Percentiles rank a stretch among this genome's conserved stretches.
Conservation (phyloP, 2,113 vertebrate genomes). For the Urocitellus parryii region DNA sequence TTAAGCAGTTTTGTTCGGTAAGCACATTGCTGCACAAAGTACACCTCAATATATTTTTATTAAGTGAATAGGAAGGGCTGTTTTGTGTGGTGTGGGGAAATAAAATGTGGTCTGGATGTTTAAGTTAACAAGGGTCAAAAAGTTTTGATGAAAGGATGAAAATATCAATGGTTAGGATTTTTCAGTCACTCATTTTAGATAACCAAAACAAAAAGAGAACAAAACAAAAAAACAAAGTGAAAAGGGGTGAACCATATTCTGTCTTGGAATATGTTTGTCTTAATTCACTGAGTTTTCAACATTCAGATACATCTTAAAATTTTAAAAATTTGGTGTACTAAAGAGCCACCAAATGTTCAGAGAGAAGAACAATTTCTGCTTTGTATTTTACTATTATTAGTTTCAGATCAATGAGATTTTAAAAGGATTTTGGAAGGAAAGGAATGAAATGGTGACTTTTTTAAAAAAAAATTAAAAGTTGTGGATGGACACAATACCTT, state of each 20-base stretch:
- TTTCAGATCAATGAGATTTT: not conserved
- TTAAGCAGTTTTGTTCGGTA: not conserved
- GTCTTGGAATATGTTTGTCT: not conserved
- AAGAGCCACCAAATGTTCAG: not conserved
- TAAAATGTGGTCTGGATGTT: not conserved
- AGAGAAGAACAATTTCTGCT: not conserved
- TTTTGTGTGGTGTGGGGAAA: not conserved
- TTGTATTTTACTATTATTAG: not conserved
- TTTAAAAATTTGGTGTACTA: not conserved
- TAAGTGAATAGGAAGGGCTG: not conserved
- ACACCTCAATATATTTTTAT: not conserved
- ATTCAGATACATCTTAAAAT: not conserved
- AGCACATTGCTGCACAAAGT: not conserved
- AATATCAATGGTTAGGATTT: not conserved
- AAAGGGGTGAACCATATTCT: not conserved
- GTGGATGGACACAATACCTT: no score
- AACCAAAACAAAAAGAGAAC: not conserved
- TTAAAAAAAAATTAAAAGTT: no score
- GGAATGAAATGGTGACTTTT: not conserved
- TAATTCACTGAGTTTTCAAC: constrained; percentile 25
- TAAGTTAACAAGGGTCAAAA: not conserved
- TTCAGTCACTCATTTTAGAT: not conserved
- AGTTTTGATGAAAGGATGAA: not conserved
- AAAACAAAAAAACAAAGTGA: not conserved
- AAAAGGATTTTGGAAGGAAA: not conserved